phyloP scores from a whole-genome alignment of 2,797 vertebrate genomes.

The Ispidina lecontei region DNA sequence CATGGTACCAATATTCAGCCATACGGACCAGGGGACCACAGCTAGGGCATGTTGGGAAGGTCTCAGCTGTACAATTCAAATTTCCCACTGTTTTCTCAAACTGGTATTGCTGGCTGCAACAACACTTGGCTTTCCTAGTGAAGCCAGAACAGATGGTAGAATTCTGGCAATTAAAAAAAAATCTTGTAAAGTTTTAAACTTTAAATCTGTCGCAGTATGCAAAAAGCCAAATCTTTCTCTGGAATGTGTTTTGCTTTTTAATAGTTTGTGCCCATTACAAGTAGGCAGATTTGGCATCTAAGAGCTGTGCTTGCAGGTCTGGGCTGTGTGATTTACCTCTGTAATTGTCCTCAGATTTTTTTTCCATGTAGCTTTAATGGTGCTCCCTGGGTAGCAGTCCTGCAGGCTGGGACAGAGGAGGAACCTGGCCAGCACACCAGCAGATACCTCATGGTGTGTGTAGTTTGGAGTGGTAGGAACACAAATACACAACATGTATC shows the following conservation, averaged over 20 bases:
- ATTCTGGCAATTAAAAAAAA: not conserved
- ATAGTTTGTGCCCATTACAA: not conserved
- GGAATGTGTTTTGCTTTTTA: not conserved
- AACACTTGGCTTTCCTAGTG: not conserved
- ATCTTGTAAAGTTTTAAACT: not conserved
- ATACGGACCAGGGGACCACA: not conserved
- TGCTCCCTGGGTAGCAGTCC: not conserved
- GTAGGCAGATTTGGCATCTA: not conserved
- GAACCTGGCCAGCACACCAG: not conserved
- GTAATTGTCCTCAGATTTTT: not conserved
- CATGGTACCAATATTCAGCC: not conserved
- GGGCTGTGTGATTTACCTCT: not conserved
- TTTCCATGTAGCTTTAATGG: not conserved
- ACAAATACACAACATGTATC: not conserved
- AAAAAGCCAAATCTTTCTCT: not conserved
- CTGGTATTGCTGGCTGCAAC: not conserved
- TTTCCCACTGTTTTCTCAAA: not conserved
- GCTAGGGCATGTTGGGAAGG: not conserved
- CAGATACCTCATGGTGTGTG: not conserved
- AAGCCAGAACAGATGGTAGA: slow-evolving; percentile 10
- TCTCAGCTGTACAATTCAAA: not conserved
- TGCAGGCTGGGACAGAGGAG: not conserved
- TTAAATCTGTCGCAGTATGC: not conserved
- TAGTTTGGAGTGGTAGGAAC: not conserved
- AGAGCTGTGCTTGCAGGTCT: not conserved